Conservation (phyloP, 2,888 invertebrate species). For the Flabesymbios commensalis region DNA sequence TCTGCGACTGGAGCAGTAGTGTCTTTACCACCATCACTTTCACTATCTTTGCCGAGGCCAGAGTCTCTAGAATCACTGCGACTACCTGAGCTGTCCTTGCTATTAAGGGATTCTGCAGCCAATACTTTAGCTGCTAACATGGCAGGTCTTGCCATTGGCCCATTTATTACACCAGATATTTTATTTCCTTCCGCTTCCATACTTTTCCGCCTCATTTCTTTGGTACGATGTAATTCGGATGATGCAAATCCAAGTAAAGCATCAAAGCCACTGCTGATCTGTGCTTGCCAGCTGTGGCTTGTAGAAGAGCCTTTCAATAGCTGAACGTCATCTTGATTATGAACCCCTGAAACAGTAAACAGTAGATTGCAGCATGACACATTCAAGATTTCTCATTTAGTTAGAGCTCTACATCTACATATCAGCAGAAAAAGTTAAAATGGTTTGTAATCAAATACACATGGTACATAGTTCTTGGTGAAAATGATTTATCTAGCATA, state of each 20-base stretch:
- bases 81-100: background rate
- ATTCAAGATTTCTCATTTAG: too few relatives aligned
- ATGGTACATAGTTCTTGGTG: too few relatives aligned
- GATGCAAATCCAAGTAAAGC: conserved; percentile 90
- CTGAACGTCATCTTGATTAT: background rate
- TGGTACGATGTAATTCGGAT: conserved; percentile 75
- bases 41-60: conserved; percentile 22
- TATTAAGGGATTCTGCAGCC: background rate
- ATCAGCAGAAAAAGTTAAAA: too few relatives aligned
- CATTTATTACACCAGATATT: background rate
- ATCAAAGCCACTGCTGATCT: conserved; percentile 91
- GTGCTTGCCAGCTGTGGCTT: conserved; percentile 76
- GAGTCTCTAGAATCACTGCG: conserved; percentile 28
- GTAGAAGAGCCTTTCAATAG: conserved; percentile 22
- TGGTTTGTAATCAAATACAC: too few relatives aligned
- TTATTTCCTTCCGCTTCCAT: conserved; percentile 3
- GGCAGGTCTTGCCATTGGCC: background rate
- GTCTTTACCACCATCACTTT: background rate
- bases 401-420: too few relatives aligned
- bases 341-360: too few relatives aligned
- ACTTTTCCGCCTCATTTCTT: conserved; percentile 22
- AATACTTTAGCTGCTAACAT: background rate
- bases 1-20: background rate
- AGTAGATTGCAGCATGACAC: too few relatives aligned
- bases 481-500: too few relatives aligned